phyloP scores from a whole-genome alignment of 2,888 invertebrate genomes.

The Chaitophorus viminalis region DNA sequence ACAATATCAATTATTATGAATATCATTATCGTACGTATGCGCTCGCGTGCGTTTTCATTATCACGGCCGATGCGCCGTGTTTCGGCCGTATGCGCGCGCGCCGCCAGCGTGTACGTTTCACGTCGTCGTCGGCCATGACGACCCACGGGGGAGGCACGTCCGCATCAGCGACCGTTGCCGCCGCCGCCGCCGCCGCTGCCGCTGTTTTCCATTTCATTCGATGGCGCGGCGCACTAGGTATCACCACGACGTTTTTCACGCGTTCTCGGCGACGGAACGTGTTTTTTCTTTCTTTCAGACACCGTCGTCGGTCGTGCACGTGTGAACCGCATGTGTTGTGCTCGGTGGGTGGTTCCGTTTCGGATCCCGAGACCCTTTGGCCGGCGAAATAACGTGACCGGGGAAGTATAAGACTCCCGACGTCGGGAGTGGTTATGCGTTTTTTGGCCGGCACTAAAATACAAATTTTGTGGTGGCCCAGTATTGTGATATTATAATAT shows the following conservation, averaged over 20 bases:
- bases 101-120: constrained; percentile 2
- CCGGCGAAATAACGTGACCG: no score
- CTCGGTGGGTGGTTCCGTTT: no score
- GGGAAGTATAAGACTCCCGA: no score
- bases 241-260: background rate
- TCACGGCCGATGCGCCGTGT: constrained; percentile 9
- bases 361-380: no score
- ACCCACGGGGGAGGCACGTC: constrained; percentile 61
- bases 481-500: no score
- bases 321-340: no score
- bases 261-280: background rate
- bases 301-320: background rate
- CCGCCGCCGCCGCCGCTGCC: background rate
- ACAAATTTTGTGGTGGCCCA: background rate
- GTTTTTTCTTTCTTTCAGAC: no score
- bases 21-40: background rate
- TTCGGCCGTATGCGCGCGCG: constrained; percentile 9
- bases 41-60: constrained; percentile 13
- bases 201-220: background rate
- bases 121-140: constrained; percentile 55
- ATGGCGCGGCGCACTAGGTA: background rate
- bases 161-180: constrained; percentile 4
- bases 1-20: no score
- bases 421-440: background rate
- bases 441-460: background rate